Conservation (phyloP, 2,888 invertebrate genomes). For the Acanthoscelides obtectus region DNA sequence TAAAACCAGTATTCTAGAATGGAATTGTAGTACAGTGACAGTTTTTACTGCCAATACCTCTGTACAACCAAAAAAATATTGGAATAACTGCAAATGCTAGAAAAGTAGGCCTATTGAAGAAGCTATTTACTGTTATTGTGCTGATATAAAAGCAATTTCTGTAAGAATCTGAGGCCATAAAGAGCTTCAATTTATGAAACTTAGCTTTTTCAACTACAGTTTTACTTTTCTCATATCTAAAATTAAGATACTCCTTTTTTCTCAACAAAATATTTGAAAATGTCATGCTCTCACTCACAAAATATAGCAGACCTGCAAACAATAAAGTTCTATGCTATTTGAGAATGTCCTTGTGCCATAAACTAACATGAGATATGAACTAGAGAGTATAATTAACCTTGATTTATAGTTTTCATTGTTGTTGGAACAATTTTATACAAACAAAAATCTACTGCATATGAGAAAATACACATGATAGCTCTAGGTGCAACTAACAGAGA, state of each 20-base stretch:
- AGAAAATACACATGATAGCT: conserved; percentile 69
- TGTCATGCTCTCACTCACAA: conserved; percentile 70
- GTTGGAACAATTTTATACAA: conserved; percentile 71
- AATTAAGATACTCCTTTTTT: conserved; percentile 67
- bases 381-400: conserved; percentile 69
- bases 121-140: conserved; percentile 66
- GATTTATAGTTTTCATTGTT: conserved; percentile 69
- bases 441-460: conserved; percentile 77
- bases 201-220: conserved; percentile 69
- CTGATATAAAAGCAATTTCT: conserved; percentile 63
- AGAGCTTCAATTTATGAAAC: conserved; percentile 65
- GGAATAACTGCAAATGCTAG: conserved; percentile 78
- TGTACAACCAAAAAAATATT: conserved; percentile 79
- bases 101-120: conserved; percentile 93
- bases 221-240: conserved; percentile 64
- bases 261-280: conserved; percentile 64
- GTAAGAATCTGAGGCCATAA: conserved; percentile 66
- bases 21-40: conserved; percentile 59
- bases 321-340: conserved; percentile 81
- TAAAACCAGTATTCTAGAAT: conserved; percentile 65
- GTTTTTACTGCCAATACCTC: conserved; percentile 65
- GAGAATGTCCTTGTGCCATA: conserved; percentile 86
- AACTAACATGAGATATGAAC: conserved; percentile 79
- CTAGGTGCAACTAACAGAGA: conserved; percentile 72
- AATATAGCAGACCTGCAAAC: conserved; percentile 67